phyloP scores from a whole-genome alignment of 2,888 invertebrate species.

The Limnephilus marmoratus region DNA sequence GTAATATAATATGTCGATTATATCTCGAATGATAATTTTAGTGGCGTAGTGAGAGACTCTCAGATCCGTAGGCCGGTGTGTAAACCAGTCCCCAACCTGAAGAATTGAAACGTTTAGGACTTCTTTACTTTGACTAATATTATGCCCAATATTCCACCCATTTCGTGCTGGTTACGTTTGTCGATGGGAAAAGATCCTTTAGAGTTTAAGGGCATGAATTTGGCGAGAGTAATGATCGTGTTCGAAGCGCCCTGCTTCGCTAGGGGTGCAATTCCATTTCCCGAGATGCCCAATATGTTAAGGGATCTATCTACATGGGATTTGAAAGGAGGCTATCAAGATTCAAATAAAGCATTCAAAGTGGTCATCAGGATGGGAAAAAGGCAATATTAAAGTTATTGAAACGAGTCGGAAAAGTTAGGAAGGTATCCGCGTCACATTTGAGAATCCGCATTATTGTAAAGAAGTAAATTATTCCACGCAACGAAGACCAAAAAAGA shows the following conservation, averaged over 20 bases:
- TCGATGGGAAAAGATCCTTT: neutral
- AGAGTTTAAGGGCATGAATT: neutral
- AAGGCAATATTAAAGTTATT: neutral
- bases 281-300: neutral
- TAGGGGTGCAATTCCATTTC: neutral
- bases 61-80: too few species aligned
- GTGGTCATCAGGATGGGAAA: neutral
- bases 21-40: too few species aligned
- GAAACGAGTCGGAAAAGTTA: neutral
- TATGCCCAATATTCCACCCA: neutral
- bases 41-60: too few species aligned
- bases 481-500: too few species aligned
- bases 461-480: too few species aligned
- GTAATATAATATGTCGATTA: too few species aligned
- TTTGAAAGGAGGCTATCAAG: neutral
- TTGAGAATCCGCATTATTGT: neutral
- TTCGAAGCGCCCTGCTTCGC: neutral
- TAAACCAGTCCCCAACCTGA: neutral
- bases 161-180: neutral
- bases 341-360: neutral
- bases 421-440: neutral
- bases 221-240: neutral
- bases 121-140: neutral
- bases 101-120: neutral
- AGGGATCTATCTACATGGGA: neutral